A percentile compares a stretch with the other conserved stretches of the same genome.
phyloP scores from a whole-genome alignment of 2,797 vertebrate species.

The Hozukius guyotensis region DNA sequence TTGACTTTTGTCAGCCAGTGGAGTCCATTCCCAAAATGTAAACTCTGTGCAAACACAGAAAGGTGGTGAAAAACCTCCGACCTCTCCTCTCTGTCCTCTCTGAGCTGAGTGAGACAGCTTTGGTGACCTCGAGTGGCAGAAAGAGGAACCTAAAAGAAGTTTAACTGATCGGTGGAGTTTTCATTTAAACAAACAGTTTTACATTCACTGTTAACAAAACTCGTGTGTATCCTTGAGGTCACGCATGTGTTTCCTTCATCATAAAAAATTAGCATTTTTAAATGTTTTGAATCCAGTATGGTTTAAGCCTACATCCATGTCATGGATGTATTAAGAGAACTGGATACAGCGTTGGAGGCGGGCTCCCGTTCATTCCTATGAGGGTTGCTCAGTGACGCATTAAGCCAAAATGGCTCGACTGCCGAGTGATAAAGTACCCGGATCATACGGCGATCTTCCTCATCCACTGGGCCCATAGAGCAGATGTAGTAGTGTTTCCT shows the following conservation, averaged over 20 bases:
- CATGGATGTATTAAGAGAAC: too few relatives aligned
- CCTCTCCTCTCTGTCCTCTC: neutral
- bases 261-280: neutral
- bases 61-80: neutral
- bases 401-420: too few relatives aligned
- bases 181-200: too few relatives aligned
- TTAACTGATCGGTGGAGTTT: neutral
- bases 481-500: too few relatives aligned
- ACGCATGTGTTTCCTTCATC: neutral
- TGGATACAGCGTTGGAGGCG: fast-evolving
- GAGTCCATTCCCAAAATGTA: neutral
- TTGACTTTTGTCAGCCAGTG: neutral
- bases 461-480: too few relatives aligned
- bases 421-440: too few relatives aligned
- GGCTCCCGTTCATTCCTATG: too few relatives aligned
- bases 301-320: too few relatives aligned
- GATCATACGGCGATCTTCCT: too few relatives aligned
- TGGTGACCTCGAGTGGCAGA: constrained; percentile 4
- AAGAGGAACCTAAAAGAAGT: neutral
- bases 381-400: too few relatives aligned
- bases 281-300: too few relatives aligned
- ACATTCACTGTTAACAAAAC: neutral
- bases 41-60: neutral
- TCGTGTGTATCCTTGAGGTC: neutral
- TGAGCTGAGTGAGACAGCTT: neutral